Evolutionary conservation across 2,888 invertebrate genomes (phyloP), one percentile per base, ranked within the genome.

Genomic region (Leptinotarsa juncta): DNA sequence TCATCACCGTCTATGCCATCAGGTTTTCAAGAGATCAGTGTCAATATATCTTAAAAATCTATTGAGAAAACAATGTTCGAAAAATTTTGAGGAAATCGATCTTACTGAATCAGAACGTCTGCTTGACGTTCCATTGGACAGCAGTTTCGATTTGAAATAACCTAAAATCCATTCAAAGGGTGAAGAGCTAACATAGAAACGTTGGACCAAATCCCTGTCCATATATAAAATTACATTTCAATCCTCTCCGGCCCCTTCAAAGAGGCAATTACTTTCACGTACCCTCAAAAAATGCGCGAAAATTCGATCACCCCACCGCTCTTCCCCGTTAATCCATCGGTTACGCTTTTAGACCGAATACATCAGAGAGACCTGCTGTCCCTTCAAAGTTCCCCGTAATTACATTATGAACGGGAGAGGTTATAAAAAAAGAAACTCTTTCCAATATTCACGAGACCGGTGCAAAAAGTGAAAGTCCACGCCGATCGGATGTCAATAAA

Each of bases 401-500:
- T 57, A 57, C 15, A 23, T 57, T 23, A 57, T 15, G 12, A 15
- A 23, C 23, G 15, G 4, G 57, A 20, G 57, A 23, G 26, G 18
- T 23, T 15, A 23, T 23, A 23, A 23, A 23, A 57, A 57, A 57
- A 23, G 18, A 23, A 51, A 51, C 51, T 57, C 23, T 2, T 15
- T 57, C 57, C 14, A 20, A 57, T 57, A 57, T 57, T 53, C 57
- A 23, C 57, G 57, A 57, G 57, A 57, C 57, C 23, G 57, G 57
- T 23, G 23, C 15, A 48, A 53, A 51, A 70, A 60, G n/a, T 49
- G 26, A 57, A 50, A 15, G 15, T 18, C 16, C 60, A 20, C n/a
- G 3, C 50, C 62, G 70, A 60, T 70, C 32, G 70, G 50, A 57
- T 16, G 65, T 70, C 69, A 70, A 73, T 70, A 70, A 66, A 70